Evolutionary conservation across 2,113 vertebrate species (phyloP).

Genomic region (Periophthalmodon schlosseri): DNA sequence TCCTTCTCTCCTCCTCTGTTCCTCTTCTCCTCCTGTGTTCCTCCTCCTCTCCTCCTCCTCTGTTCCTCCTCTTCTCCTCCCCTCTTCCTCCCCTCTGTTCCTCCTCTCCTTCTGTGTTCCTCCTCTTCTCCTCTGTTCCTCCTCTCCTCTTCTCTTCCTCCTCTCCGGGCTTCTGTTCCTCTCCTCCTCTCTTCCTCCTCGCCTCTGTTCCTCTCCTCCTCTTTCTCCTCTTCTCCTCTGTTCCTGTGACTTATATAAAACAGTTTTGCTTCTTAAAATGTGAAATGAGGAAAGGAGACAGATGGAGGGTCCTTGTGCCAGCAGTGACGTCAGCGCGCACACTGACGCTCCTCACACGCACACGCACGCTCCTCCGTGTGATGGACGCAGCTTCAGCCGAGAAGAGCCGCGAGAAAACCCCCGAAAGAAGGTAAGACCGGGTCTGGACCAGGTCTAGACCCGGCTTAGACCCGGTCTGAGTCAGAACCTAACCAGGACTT

Average conservation of each 20-base stretch:
- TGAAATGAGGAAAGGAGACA: neutral
- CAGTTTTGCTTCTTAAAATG: neutral
- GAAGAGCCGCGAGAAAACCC: neutral
- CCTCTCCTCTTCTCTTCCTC: no score
- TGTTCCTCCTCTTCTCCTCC: neutral
- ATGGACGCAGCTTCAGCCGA: neutral
- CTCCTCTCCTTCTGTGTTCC: no score
- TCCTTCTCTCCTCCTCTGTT: no score
- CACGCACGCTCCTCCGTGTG: conserved; percentile 6
- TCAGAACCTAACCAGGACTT: neutral
- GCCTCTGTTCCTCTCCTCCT: no score
- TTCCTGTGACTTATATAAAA: no score
- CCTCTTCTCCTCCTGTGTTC: no score
- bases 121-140: no score
- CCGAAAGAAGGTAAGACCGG: neutral
- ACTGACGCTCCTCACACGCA: conserved; percentile 3
- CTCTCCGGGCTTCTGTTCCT: no score
- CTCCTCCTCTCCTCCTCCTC: no score
- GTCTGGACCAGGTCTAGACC: neutral
- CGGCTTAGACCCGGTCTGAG: neutral
- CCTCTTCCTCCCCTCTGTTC: no score
- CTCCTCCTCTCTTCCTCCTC: neutral
- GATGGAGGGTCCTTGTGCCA: conserved; percentile 5
- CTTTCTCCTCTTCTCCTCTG: no score
- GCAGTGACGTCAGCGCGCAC: conserved; percentile 5